Base-by-base conservation (phyloP, 2,888 invertebrate genomes). In the Dexiosoma caninum region DNA sequence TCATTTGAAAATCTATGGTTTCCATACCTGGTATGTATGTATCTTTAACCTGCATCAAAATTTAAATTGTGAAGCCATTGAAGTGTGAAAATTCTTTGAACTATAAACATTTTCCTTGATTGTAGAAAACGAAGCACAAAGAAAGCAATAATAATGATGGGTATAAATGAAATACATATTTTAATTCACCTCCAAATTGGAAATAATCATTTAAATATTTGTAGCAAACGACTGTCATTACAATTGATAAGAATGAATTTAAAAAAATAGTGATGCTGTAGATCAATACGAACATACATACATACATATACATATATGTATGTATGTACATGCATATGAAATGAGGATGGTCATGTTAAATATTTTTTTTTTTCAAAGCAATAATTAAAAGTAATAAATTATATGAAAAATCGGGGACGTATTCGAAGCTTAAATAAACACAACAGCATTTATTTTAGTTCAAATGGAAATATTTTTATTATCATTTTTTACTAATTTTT, bases 31-130 rank as follows among this genome's bases (percentile, higher is more conserved):
- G 16, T 30, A 37, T 35, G 10, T 23, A 46, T 49, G 19, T 57
- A 27, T 59, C n/a, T 49, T 64, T 78, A 71, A 71, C 49, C 69
- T 78, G 60, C 60, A 69, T 35, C 57, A 62, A 30, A 37, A 46
- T 40, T 37, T 10, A 62, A 64, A 79, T 64, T 44, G 70, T 79
- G 69, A 75, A 79, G 75, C 79, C 74, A 64, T 75, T 75, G 37
- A 79, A 79, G 69, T 75, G 79, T 75, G 62, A 57, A 57, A 75
- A 64, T 70, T 62, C 21, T 60, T 35, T 57, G 37, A 37, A 12
- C 6, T 23, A 9, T 21, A 32, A 59, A 35, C 42, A 35, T 62
- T 76, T 76, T 62, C 69, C 37, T 62, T 46, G 60, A 23, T 55
- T 76, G 60, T 30, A 1, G 2, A 57, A 49, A 46, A 44, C 2